Evolutionary conservation across 2,888 invertebrate genomes (phyloP).

Genomic region (Drosophila aldrichi): DNA sequence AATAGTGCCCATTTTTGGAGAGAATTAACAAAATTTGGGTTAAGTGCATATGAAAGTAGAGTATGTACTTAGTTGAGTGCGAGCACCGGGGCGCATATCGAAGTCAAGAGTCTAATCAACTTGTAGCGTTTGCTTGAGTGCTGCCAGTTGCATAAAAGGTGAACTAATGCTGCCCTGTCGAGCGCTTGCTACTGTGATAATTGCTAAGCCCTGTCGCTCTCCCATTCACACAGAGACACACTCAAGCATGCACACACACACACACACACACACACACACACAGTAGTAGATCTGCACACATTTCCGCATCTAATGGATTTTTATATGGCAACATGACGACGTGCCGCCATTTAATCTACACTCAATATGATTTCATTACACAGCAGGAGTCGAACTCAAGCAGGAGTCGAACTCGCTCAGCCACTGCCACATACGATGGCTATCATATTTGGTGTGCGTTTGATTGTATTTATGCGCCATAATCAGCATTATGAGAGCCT

Average conservation of each 20-base stretch:
- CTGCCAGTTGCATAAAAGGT: slow-evolving; percentile 35
- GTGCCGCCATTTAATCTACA: slow-evolving; percentile 77
- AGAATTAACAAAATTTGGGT: slow-evolving; percentile 64
- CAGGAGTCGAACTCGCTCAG: neutral
- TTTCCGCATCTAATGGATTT: slow-evolving; percentile 74
- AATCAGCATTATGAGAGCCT: slow-evolving; percentile 73
- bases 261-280: neutral
- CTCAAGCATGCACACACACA: neutral
- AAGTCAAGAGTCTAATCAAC: slow-evolving; percentile 46
- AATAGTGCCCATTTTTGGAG: slow-evolving; percentile 29
- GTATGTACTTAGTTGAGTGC: neutral
- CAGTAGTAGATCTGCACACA: slow-evolving; percentile 45
- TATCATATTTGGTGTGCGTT: slow-evolving; percentile 33
- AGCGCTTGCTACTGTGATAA: slow-evolving; percentile 71
- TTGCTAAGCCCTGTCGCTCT: slow-evolving; percentile 57
- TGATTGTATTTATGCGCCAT: slow-evolving; percentile 68
- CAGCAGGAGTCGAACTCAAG: slow-evolving; percentile 57
- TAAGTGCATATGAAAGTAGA: slow-evolving; percentile 46
- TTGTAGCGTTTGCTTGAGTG: slow-evolving; percentile 55
- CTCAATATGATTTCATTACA: slow-evolving; percentile 75
- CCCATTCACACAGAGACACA: slow-evolving; percentile 12
- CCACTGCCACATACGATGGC: neutral
- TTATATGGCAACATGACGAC: slow-evolving; percentile 68
- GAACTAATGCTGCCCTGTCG: slow-evolving; percentile 48
- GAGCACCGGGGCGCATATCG: slow-evolving; percentile 14